Percentiles rank a stretch among this genome's conserved stretches.
phyloP scores from a whole-genome alignment of 92 coral and sea anemone species.

The Hydrozoanthus gracilis region DNA sequence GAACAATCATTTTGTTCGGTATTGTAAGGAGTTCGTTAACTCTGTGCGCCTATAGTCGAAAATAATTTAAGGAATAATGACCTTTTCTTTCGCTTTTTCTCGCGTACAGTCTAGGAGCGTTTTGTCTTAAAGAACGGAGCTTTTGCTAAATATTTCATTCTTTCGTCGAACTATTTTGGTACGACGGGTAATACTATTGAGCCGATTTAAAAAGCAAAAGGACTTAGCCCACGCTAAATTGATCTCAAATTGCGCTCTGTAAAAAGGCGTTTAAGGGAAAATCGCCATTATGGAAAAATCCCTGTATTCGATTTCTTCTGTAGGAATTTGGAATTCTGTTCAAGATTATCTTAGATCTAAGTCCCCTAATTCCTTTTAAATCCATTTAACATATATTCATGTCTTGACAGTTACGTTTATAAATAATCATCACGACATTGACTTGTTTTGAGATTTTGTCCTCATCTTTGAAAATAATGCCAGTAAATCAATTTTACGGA shows the following conservation, averaged over 20 bases:
- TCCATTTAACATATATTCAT: too few species aligned
- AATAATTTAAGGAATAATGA: neutral
- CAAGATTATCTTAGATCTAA: too few species aligned
- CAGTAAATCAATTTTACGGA: too few species aligned
- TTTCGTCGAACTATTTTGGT: neutral
- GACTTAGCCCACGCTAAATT: neutral
- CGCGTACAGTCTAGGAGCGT: neutral
- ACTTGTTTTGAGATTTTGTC: too few species aligned
- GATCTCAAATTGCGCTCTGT: neutral
- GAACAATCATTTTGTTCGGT: neutral
- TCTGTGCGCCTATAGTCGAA: neutral
- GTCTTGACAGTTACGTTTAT: too few species aligned
- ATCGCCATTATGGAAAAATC: neutral
- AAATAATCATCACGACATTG: too few species aligned
- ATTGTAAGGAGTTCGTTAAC: neutral
- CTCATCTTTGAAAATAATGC: too few species aligned
- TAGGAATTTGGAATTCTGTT: too few species aligned
- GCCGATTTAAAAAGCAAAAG: neutral
- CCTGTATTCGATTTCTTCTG: too few species aligned
- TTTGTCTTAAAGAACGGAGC: neutral
- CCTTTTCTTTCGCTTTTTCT: neutral
- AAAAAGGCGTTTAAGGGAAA: neutral
- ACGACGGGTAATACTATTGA: slow-evolving; percentile 4
- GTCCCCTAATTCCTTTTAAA: too few species aligned
- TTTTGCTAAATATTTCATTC: neutral